These are phyloP conservation scores for Cichlasoma orientale DNA, from an alignment of 2,797 vertebrate species.

Conservation along the genomic window DNA sequence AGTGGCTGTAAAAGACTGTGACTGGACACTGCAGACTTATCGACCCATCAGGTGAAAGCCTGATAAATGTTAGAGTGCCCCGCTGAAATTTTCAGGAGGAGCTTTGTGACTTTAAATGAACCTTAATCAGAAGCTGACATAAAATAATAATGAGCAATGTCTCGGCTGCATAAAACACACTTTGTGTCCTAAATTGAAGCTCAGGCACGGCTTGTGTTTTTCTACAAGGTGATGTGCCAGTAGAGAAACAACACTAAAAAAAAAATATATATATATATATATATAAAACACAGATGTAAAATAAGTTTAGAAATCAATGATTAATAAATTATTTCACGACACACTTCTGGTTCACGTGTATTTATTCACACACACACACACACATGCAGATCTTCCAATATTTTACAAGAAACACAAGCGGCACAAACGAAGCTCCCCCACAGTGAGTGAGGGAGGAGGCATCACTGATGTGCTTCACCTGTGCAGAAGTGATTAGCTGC, in stretches of 20 bases:
- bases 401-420: background rate
- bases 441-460: background rate
- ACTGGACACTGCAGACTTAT: background rate
- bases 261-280: background rate
- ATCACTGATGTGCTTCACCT: slow-evolving; percentile 49
- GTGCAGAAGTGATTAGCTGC: slow-evolving; percentile 17
- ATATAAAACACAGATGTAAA: background rate
- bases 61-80: slow-evolving; percentile 14
- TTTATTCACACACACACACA: background rate
- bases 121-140: background rate
- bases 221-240: background rate
- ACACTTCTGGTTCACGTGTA: background rate
- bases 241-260: background rate
- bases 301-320: slow-evolving; percentile 2
- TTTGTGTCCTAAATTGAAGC: background rate
- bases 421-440: background rate
- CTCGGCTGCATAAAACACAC: background rate
- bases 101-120: slow-evolving; percentile 18
- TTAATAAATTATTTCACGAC: slow-evolving; percentile 33
- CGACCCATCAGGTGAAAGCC: background rate
- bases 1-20: slow-evolving; percentile 23
- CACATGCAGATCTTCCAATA: background rate
- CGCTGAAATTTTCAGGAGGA: background rate
- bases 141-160: background rate
- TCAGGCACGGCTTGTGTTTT: background rate